Percentiles rank a stretch among this genome's conserved stretches.
phyloP scores from a whole-genome alignment of 2,888 invertebrate species.

The Branchinecta sandiegonensis region DNA sequence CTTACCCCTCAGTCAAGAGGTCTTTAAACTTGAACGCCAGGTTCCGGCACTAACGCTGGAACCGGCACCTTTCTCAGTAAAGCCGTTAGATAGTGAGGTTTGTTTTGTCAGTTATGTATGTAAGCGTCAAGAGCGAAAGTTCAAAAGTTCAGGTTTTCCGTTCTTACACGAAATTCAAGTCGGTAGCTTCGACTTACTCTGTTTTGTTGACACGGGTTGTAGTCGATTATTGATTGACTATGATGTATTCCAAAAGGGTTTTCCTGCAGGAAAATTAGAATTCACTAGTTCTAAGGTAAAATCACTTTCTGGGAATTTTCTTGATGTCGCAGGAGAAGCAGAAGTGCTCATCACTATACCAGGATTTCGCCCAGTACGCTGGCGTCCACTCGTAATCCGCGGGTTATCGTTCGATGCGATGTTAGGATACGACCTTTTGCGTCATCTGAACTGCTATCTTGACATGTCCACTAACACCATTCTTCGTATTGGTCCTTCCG shows the following conservation, averaged over 20 bases:
- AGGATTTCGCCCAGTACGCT: no score
- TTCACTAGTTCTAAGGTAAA: not conserved
- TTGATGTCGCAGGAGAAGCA: conserved; percentile 10
- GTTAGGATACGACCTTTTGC: conserved; percentile 10
- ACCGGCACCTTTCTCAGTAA: not conserved
- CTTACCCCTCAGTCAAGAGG: not conserved
- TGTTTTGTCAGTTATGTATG: not conserved
- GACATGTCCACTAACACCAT: conserved; percentile 2
- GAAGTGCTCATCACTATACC: not conserved
- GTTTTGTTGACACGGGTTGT: conserved; percentile 4
- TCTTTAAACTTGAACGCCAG: conserved; percentile 15
- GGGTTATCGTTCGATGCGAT: not conserved
- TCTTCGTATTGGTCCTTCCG: not conserved
- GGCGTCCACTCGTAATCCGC: no score
- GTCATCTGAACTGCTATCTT: not conserved
- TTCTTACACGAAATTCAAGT: not conserved
- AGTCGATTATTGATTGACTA: conserved; percentile 10
- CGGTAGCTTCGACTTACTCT: not conserved
- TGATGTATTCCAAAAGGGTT: not conserved
- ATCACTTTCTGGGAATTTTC: not conserved
- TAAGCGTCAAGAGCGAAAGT: not conserved
- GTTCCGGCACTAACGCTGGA: not conserved
- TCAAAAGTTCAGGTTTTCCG: conserved; percentile 8
- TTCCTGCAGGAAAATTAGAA: not conserved
- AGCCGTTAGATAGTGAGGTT: not conserved